Base-by-base conservation (phyloP, 1,140 invertebrate species). In the Mizuhopecten yessoensis region DNA sequence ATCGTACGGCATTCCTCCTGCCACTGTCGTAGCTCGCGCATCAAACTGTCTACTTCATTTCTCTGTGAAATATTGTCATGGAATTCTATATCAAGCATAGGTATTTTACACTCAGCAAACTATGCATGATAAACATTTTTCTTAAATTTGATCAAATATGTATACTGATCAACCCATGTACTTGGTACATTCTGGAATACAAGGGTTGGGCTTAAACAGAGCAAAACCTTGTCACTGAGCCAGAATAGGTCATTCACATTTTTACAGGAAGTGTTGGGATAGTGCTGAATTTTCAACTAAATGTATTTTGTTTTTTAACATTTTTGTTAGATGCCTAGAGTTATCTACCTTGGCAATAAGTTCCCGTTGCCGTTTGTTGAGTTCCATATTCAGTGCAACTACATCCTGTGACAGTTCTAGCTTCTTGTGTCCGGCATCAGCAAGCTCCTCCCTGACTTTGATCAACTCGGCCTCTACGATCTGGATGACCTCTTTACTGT, bases 291-390 rank as follows among this genome's bases (percentile, higher is more conserved):
- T n/a, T n/a, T n/a, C n/a, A n/a, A n/a, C n/a, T n/a, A n/a, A n/a
- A n/a, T n/a, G n/a, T n/a, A n/a, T n/a, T n/a, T n/a, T n/a, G n/a
- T n/a, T n/a, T n/a, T n/a, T n/a, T n/a, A n/a, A n/a, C n/a, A 39
- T 39, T 39, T 33, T 34, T 57, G 88, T 57, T 10, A 17, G 10
- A 15, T 88, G 45, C 87, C 2, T n/a, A 86, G 34, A 89, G 75
- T 57, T 86, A n/a, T n/a, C n/a, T n/a, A 96, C 95, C 93, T 95
- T 96, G 15, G 94, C 91, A 34, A 36, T 89, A 34, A 96, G 93
- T 92, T 96, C 95, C 57, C 94, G 89, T 29, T 96, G 94, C 86
- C 92, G 94, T 86, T 92, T 94, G 34, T 93, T 91, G 20, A 96
- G 91, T 87, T 95, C 93, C 39, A 94, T 92, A 36, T 93, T 94